Evolutionary conservation across 1,140 invertebrate species (phyloP).

Genomic region (Reticulitermes speratus): DNA sequence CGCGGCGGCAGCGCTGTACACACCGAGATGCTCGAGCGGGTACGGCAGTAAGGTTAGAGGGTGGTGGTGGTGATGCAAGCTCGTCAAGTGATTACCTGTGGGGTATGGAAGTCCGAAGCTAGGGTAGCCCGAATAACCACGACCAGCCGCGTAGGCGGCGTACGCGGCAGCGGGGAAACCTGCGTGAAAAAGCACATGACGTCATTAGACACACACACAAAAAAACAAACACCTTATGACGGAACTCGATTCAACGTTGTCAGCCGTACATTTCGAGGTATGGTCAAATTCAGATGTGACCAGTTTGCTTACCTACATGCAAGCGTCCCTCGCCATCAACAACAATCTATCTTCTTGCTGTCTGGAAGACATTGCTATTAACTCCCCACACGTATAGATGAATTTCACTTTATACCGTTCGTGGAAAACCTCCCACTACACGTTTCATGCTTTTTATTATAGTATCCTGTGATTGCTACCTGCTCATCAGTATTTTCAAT

Average conservation of each 20-base stretch:
- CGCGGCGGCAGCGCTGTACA: slow-evolving; percentile 51
- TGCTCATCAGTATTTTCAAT: too few relatives aligned
- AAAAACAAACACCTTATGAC: background rate
- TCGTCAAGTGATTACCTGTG: slow-evolving; percentile 85
- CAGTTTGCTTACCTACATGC: too few relatives aligned
- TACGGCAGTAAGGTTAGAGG: slow-evolving; percentile 57
- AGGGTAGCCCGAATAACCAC: slow-evolving; percentile 93
- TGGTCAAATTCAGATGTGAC: too few relatives aligned
- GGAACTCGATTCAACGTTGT: background rate
- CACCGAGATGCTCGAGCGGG: slow-evolving; percentile 61
- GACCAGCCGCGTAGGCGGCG: slow-evolving; percentile 88
- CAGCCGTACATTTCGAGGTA: background rate
- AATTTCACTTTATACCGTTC: too few relatives aligned
- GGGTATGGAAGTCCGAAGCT: slow-evolving; percentile 95
- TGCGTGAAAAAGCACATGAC: slow-evolving; percentile 56
- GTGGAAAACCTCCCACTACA: too few relatives aligned
- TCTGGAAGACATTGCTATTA: too few relatives aligned
- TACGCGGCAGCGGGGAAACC: slow-evolving; percentile 91
- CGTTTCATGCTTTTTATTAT: too few relatives aligned
- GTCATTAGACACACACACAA: background rate
- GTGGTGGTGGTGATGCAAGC: slow-evolving; percentile 60
- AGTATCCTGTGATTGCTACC: too few relatives aligned
- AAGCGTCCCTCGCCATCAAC: too few relatives aligned
- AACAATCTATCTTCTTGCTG: too few relatives aligned
- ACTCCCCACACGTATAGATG: too few relatives aligned